Conservation (phyloP, 2,113 vertebrate species). For the Megaptera novaeangliae region DNA sequence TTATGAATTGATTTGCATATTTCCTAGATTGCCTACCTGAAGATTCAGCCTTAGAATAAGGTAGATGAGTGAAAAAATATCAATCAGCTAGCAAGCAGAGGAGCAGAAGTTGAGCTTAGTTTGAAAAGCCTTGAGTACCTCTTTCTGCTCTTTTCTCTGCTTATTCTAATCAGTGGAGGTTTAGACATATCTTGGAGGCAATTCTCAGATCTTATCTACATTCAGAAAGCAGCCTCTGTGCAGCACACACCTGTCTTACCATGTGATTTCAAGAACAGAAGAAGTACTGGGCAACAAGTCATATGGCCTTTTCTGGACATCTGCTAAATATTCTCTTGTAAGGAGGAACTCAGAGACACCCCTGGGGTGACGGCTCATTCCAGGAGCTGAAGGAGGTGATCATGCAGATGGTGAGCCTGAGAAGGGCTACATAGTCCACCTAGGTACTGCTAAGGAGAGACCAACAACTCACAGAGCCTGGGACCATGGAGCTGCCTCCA, state of each 20-base stretch:
- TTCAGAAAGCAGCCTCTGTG: neutral
- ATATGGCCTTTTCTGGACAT: neutral
- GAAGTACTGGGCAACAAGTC: neutral
- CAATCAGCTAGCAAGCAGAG: neutral
- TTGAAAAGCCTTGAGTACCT: neutral
- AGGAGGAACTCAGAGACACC: neutral
- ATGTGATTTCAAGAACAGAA: neutral
- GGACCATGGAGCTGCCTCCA: neutral
- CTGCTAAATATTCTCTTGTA: neutral
- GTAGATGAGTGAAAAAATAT: neutral
- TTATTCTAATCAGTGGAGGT: neutral
- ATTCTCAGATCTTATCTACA: neutral
- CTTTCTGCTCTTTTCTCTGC: neutral
- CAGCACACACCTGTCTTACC: neutral
- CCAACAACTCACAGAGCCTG: neutral
- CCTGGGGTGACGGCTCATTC: neutral
- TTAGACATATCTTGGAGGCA: neutral
- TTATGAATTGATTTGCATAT: neutral
- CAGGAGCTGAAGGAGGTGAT: neutral
- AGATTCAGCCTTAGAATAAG: neutral
- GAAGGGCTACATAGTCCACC: neutral
- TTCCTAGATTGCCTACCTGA: neutral
- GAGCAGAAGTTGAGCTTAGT: neutral
- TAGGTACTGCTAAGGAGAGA: neutral
- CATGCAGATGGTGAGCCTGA: neutral